These are phyloP conservation scores for Chaenodraco wilsoni DNA, from an alignment of 2,797 vertebrate species.

Conservation along the genomic window DNA sequence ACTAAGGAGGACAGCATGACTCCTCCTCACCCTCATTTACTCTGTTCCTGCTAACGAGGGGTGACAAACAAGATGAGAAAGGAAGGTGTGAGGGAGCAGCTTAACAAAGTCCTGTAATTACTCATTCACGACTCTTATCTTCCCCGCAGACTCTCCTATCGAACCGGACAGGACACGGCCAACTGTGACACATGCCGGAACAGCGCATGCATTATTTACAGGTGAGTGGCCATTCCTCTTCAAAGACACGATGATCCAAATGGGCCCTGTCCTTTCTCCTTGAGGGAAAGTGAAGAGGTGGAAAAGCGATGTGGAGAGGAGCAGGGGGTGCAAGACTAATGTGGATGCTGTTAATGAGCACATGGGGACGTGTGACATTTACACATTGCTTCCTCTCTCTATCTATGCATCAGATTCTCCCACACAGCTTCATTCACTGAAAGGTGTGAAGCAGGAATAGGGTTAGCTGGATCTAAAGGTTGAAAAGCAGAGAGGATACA, in stretches of 20 bases:
- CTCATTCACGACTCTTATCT: conserved; percentile 79
- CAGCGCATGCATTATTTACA: conserved; percentile 99
- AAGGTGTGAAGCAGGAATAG: conserved; percentile 13
- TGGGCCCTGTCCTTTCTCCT: conserved; percentile 52
- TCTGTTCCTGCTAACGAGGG: conserved; percentile 60
- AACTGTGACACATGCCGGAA: conserved; percentile 99
- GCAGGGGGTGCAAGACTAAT: conserved; percentile 38
- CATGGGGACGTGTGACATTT: conserved; percentile 51
- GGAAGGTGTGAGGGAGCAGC: conserved; percentile 55
- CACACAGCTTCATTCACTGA: conserved; percentile 21
- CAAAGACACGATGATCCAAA: conserved; percentile 60
- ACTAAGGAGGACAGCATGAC: conserved; percentile 51
- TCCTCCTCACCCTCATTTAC: conserved; percentile 66
- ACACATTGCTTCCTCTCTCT: conserved; percentile 19
- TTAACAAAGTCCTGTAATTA: conserved; percentile 75
- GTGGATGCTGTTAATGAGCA: conserved; percentile 59
- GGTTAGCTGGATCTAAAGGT: background rate
- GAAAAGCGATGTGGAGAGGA: conserved; percentile 1
- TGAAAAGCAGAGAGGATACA: conserved; percentile 26
- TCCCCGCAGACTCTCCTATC: conserved; percentile 93
- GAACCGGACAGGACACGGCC: conserved; percentile 98
- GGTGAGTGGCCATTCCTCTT: conserved; percentile 83
- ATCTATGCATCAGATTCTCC: conserved; percentile 27
- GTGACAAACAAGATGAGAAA: conserved; percentile 70
- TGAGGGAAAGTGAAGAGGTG: conserved; percentile 36